Base-by-base conservation (phyloP, 2,888 invertebrate genomes). In the Eristalis arbustorum region DNA sequence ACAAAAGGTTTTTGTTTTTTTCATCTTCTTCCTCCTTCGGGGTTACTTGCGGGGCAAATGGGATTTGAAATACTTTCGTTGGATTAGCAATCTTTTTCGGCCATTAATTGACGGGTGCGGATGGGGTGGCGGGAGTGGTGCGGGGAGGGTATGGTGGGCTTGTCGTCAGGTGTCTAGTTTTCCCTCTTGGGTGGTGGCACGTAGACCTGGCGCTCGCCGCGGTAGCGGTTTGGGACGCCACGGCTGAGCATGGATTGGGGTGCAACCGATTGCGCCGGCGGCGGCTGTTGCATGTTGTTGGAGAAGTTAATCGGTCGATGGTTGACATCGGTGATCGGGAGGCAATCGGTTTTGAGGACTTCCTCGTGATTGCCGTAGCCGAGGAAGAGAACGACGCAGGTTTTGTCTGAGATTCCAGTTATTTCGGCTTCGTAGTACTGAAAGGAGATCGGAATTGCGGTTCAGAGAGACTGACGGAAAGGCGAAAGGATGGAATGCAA, bases 341-440 rank as follows among this genome's bases (percentile, higher is more conserved):
- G 94, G 91, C 98, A 96, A 92, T 98, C 97, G 14, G 94, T 94
- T 91, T 97, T 96, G 25, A 97, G 94, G 23, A 98, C 96, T 93
- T 98, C 98, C 92, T 98, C 98, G 89, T 96, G 96, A 92, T 98
- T 98, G 61, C 97, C 97, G 92, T 98, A 98, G 72, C 97, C 97
- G 90, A 96, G 94, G 92, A 97, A 98, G 89, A 95, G 95, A 13
- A 98, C 98, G 49, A 97, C 97, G 89, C 96, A 97, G 1, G 97
- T 97, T 89, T 94, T 95, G n/a, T 96, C 95, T 0, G 97, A 96
- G 68, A 97, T 94, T 3, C 96, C 97, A 0, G 96, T 97, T 63
- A 97, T 95, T 91, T 96, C 95, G 13, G 97, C 97, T 91, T 96
- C 96, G 89, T 97, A 97, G 93, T 95, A 97, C 96, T 97, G 93